Evolutionary conservation across 2,797 vertebrate genomes (phyloP), one percentile per base, ranked within the genome.

Genomic region (Betta splendens): DNA sequence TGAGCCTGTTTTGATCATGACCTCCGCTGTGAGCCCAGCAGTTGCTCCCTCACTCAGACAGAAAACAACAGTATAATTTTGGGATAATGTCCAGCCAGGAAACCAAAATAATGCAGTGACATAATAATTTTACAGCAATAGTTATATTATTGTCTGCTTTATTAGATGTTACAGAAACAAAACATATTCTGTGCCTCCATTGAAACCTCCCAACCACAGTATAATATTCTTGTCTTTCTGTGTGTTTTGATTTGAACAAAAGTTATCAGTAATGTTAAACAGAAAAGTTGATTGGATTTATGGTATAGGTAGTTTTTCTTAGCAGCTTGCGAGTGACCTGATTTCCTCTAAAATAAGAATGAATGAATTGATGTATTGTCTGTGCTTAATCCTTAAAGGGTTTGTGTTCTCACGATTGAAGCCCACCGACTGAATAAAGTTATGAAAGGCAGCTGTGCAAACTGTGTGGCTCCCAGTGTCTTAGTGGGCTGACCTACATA

Each of bases 141-240:
- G 32, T 31, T 45, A 23, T 17, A 12, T 20, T 52, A 49, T 38
- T 48, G 28, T 66, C 18, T 49, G 42, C 29, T 43, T 59, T 40
- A 43, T 48, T 31, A 39, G n/a, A 25, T 10, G 46, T 50, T 47
- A 17, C 72, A 49, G 23, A 37, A 4, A 64, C 35, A 16, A 22
- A 67, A 64, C 49, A 33, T 50, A 29, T 43, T 72, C 31, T 57
- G 84, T 87, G 85, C 81, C 83, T 87, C 68, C 18, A 45, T 33
- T 15, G 50, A 61, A 45, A 7, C 45, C n/a, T n/a, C n/a, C n/a
- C n/a, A 38, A 43, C 36, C 22, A 22, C 18, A 40, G 31, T 23
- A 0, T 23, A 0, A 4, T 32, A 36, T 55, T 16, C 44, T 39
- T 43, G 7, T 26, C 48, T 63, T 39, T 9, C 12, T 33, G 31